Evolutionary conservation across 2,113 vertebrate genomes (phyloP).

Genomic region (Procavia capensis): DNA sequence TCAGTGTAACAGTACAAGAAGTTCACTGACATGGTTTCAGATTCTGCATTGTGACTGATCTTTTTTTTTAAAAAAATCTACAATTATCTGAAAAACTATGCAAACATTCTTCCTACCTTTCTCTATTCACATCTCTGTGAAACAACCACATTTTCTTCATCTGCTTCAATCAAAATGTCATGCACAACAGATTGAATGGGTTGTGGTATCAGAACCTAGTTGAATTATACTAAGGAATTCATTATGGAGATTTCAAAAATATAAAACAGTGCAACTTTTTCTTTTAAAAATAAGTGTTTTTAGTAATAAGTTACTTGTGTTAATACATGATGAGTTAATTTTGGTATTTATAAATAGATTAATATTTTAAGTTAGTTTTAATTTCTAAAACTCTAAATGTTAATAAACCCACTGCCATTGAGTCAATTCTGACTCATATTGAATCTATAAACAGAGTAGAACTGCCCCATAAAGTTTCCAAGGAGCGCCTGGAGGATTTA

Average conservation of each 20-base stretch:
- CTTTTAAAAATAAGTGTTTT: conserved; percentile 9
- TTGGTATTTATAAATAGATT: not conserved
- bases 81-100: not conserved
- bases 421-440: no score
- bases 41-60: not conserved
- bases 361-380: not conserved
- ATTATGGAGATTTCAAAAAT: not conserved
- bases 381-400: not conserved
- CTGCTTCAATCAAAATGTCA: not conserved
- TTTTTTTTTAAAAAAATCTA: no score
- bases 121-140: not conserved
- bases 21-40: not conserved
- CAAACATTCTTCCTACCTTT: not conserved
- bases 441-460: no score
- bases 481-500: no score
- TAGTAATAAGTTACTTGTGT: conserved; percentile 11
- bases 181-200: not conserved
- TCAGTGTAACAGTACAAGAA: not conserved
- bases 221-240: not conserved
- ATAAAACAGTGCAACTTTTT: conserved; percentile 6
- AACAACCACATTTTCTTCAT: not conserved
- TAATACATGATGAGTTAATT: not conserved
- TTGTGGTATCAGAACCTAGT: not conserved
- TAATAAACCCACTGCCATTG: not conserved
- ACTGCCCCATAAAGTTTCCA: no score